Evolutionary conservation across 64 coral and sea anemone genomes (phyloP).

Genomic region (Hydrozoanthus tunicans): DNA sequence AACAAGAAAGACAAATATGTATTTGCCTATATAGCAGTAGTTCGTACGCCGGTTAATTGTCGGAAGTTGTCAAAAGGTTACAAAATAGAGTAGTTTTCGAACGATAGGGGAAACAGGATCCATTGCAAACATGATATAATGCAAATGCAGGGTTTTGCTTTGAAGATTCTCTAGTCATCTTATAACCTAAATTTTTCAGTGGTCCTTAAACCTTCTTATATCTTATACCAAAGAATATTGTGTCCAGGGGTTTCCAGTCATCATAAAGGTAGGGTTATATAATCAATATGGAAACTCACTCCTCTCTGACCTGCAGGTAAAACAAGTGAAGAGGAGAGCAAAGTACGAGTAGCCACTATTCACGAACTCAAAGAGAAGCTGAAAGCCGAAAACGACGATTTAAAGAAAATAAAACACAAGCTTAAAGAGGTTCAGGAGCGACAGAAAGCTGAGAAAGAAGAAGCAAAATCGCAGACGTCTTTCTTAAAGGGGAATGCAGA

Average conservation of each 20-base stretch:
- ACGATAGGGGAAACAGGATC: no score
- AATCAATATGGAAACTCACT: neutral
- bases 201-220: no score
- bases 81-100: no score
- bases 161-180: no score
- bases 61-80: no score
- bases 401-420: slow-evolving; percentile 97
- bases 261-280: neutral
- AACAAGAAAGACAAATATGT: no score
- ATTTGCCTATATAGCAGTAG: no score
- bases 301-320: slow-evolving; percentile 61
- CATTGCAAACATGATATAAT: no score
- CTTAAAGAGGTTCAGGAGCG: slow-evolving; percentile 96
- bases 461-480: slow-evolving; percentile 90
- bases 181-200: no score
- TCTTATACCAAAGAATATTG: no score
- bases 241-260: neutral
- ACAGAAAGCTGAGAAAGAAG: slow-evolving; percentile 98
- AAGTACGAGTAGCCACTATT: slow-evolving; percentile 74
- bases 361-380: slow-evolving; percentile 97
- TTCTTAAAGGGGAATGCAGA: slow-evolving; percentile 96
- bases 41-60: no score
- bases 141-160: no score
- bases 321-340: slow-evolving; percentile 89
- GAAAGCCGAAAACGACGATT: slow-evolving; percentile 90